Base-by-base conservation (phyloP, 2,113 vertebrate genomes). In the Prolemur simus region DNA sequence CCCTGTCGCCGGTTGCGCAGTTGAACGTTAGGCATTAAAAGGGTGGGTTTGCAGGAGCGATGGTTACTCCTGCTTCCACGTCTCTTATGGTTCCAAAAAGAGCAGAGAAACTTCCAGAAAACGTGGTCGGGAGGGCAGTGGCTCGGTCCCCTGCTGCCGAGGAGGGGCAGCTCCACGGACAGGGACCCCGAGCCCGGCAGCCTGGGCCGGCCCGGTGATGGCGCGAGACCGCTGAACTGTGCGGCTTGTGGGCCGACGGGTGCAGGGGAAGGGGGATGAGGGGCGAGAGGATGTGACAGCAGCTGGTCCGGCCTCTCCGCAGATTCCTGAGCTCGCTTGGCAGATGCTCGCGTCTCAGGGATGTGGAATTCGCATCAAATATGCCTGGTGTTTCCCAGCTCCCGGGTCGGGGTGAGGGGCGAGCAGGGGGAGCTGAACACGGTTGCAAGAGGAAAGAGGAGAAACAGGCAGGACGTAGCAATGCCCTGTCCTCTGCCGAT, bases 301-400 rank as follows among this genome's bases (percentile, higher is more conserved):
- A 85, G 37, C 89, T 92, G 77, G 88, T 91, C 25, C 45, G 91
- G 88, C 63, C 78, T 91, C 39, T 68, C 76, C 34, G 73, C 68
- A 84, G 87, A 95, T 87, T 83, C n/a, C 17, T 85, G 63, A 73
- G 86, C 21, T 78, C 45, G 58, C 73, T 95, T 77, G 74, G 52
- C 64, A 88, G 71, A 96, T 60, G 83, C 88, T 80, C 66, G 32
- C 54, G 85, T 87, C 32, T 73, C 60, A 8, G 23, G 88, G 20
- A 9, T 18, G 25, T 37, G 21, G 34, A 25, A 60, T 60, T 56
- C 42, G 18, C 52, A 68, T 20, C 4, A n/a, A 58, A 66, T 32
- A 32, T 14, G 17, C 9, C 3, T 0, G 1, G 27, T 0, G 0
- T 84, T 82, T 92, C 82, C 69, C 23, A 47, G 80, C 39, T 4